Conservation (phyloP, 2,888 invertebrate species). For the Tuberolachnus salignus region DNA sequence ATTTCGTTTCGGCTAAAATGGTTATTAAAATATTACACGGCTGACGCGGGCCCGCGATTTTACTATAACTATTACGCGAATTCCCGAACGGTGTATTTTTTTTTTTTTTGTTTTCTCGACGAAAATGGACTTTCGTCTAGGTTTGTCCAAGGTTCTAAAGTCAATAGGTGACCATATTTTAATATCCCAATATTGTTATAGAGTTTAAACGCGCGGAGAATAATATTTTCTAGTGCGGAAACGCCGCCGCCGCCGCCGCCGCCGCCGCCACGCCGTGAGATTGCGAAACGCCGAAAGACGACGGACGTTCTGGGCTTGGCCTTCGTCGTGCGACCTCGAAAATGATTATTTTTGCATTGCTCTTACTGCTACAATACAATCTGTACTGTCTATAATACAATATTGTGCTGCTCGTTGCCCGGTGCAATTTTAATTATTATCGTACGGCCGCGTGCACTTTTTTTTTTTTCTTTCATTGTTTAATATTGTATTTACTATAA, state of each 20-base stretch:
- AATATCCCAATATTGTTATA: too few species aligned
- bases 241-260: not conserved
- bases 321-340: conserved; percentile 47
- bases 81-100: not conserved
- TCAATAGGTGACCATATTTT: conserved; percentile 34
- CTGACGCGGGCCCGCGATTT: too few species aligned
- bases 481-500: too few species aligned
- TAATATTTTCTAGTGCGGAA: conserved; percentile 47
- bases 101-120: too few species aligned
- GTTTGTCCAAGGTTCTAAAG: conserved; percentile 21
- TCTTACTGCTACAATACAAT: too few species aligned
- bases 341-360: conserved; percentile 51
- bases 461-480: too few species aligned
- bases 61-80: too few species aligned
- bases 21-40: too few species aligned
- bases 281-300: conserved; percentile 51
- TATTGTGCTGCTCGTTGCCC: not conserved
- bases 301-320: conserved; percentile 39
- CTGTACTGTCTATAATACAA: not conserved
- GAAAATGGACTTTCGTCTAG: conserved; percentile 35
- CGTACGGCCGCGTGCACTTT: not conserved
- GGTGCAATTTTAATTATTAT: not conserved
- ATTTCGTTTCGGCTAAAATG: too few species aligned
- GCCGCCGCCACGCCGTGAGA: not conserved
- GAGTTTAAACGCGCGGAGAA: too few species aligned